phyloP scores from a whole-genome alignment of 2,888 invertebrate species.

The Caenorhabditis uteleia region DNA sequence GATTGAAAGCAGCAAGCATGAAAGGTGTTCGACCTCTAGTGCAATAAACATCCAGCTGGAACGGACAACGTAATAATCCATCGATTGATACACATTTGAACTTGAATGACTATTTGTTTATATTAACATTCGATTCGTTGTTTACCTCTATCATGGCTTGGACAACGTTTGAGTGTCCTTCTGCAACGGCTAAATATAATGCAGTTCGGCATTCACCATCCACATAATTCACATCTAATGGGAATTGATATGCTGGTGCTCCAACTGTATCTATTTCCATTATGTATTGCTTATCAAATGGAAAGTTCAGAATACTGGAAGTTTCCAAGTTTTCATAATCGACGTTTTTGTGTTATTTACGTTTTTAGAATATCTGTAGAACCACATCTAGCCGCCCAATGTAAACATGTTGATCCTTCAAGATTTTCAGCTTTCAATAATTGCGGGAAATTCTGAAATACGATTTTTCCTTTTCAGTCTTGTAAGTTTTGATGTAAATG shows the following conservation, averaged over 20 bases:
- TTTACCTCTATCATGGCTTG: constrained; percentile 52
- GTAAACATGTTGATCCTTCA: constrained; percentile 60
- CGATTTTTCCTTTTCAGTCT: background rate
- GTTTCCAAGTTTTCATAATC: background rate
- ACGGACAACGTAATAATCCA: constrained; percentile 40
- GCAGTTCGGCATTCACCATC: constrained; percentile 78
- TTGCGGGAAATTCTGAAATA: constrained; percentile 48
- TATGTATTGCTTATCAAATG: constrained; percentile 17
- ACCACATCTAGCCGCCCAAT: constrained; percentile 64
- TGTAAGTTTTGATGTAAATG: background rate
- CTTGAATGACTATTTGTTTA: constrained; percentile 5
- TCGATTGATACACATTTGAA: constrained; percentile 46
- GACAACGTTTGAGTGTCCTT: constrained; percentile 55
- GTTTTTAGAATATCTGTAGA: constrained; percentile 52
- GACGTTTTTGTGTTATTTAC: constrained; percentile 17
- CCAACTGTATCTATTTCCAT: constrained; percentile 73
- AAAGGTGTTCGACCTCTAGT: constrained; percentile 65
- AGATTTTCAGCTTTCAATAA: constrained; percentile 51
- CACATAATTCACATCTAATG: constrained; percentile 86
- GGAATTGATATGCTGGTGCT: constrained; percentile 72
- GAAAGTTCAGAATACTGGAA: constrained; percentile 36
- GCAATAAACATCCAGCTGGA: constrained; percentile 65
- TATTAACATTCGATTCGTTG: background rate
- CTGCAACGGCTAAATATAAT: constrained; percentile 82
- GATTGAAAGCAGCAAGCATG: constrained; percentile 61